These are phyloP conservation scores for Orussus abietinus DNA, from an alignment of 1,140 invertebrate genomes.

Conservation along the genomic window DNA sequence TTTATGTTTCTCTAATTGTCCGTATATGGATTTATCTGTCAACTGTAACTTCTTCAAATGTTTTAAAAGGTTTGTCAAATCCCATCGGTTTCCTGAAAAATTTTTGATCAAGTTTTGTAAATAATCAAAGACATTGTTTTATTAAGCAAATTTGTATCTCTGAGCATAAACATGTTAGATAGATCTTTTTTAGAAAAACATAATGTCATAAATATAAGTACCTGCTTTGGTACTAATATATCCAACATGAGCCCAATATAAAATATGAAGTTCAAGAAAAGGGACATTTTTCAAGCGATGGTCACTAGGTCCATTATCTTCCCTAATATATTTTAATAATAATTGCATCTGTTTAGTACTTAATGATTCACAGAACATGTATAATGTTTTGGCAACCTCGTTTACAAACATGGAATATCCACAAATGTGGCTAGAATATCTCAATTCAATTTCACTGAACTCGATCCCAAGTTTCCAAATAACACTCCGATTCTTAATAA, in stretches of 20 bases:
- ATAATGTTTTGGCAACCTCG: slow-evolving; percentile 22
- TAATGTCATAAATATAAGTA: too few species aligned
- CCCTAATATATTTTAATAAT: slow-evolving; percentile 17
- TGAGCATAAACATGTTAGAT: slow-evolving; percentile 1
- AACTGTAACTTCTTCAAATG: slow-evolving; percentile 17
- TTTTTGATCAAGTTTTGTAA: not conserved
- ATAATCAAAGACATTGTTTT: not conserved
- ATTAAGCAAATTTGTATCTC: not conserved
- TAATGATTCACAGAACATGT: slow-evolving; percentile 25
- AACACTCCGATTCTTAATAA: slow-evolving; percentile 25
- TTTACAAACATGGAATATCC: slow-evolving; percentile 14
- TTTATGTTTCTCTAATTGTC: not conserved
- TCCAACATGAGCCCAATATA: slow-evolving; percentile 27
- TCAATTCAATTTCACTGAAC: slow-evolving; percentile 1
- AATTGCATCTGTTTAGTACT: slow-evolving; percentile 3
- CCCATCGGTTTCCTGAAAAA: slow-evolving; percentile 13
- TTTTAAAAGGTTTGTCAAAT: slow-evolving; percentile 18
- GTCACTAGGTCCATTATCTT: slow-evolving; percentile 11
- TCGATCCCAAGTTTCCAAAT: slow-evolving; percentile 18
- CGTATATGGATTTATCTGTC: not conserved
- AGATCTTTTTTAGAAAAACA: not conserved
- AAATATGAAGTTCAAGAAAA: slow-evolving; percentile 29
- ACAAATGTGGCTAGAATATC: slow-evolving; percentile 10
- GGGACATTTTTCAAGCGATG: slow-evolving; percentile 10
- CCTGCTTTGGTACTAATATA: slow-evolving; percentile 24